phyloP scores from a whole-genome alignment of 2,888 invertebrate species.

The Reticulitermes lucifugus region DNA sequence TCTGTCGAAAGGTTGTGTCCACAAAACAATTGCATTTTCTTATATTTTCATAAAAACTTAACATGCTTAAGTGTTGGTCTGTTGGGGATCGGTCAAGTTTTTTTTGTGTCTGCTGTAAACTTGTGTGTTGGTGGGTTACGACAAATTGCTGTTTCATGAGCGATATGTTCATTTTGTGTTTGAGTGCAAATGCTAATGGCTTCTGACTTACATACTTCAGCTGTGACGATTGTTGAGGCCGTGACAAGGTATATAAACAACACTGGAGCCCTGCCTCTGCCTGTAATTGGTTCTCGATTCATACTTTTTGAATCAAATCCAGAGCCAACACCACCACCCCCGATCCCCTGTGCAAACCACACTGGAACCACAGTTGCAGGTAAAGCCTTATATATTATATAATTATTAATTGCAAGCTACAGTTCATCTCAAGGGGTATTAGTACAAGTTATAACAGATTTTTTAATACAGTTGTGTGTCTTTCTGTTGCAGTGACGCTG shows the following conservation, averaged over 20 bases:
- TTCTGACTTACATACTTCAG: not conserved
- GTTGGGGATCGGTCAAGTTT: too few relatives aligned
- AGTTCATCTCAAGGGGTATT: too few relatives aligned
- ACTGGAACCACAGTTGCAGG: not conserved
- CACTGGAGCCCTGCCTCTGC: not conserved
- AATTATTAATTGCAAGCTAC: not conserved
- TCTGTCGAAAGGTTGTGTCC: too few relatives aligned
- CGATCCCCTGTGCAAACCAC: not conserved
- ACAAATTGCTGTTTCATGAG: too few relatives aligned
- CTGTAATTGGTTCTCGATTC: not conserved
- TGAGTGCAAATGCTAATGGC: too few relatives aligned
- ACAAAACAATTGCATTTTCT: too few relatives aligned
- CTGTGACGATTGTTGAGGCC: not conserved
- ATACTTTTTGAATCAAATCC: not conserved
- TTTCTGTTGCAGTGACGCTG: conserved; percentile 22
- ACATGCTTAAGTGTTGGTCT: too few relatives aligned
- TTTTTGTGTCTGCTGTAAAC: too few relatives aligned
- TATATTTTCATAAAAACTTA: too few relatives aligned
- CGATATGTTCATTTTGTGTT: too few relatives aligned
- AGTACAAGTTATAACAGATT: not conserved
- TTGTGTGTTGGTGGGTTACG: too few relatives aligned
- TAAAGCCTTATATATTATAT: not conserved
- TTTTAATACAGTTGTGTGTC: not conserved
- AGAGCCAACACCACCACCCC: not conserved
- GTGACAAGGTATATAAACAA: conserved; percentile 2